phyloP scores from a whole-genome alignment of 2,113 vertebrate genomes.

The Macrotus californicus region DNA sequence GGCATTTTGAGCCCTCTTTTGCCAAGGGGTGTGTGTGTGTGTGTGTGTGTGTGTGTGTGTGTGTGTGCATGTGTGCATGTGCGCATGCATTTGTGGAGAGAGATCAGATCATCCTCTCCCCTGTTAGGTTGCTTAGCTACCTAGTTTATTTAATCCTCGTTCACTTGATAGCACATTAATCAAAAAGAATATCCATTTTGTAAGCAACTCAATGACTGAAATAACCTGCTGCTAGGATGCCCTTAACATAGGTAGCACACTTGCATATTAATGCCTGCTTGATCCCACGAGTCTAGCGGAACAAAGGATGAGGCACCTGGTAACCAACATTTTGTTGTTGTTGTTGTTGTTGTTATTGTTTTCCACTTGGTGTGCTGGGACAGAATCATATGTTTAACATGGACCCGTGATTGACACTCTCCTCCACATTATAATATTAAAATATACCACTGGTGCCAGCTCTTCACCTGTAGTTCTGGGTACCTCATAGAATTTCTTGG shows the following conservation, averaged over 20 bases:
- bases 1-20: neutral
- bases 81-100: neutral
- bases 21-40: neutral
- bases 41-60: neutral
- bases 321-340: neutral
- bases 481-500: neutral
- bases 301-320: neutral
- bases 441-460: neutral
- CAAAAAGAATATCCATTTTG: neutral
- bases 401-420: neutral
- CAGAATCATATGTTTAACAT: neutral
- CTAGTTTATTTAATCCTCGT: constrained; percentile 32
- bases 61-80: neutral
- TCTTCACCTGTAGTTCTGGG: neutral
- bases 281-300: neutral
- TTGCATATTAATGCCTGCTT: neutral
- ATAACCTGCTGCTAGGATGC: neutral
- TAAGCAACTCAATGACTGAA: neutral
- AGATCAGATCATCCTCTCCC: constrained; percentile 23
- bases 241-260: constrained; percentile 1
- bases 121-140: constrained; percentile 13
- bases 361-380: neutral
- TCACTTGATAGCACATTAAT: constrained; percentile 9
- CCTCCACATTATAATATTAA: neutral
- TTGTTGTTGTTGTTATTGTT: neutral